phyloP scores from a whole-genome alignment of 2,797 vertebrate genomes.

The Ctenopoma multispine region DNA sequence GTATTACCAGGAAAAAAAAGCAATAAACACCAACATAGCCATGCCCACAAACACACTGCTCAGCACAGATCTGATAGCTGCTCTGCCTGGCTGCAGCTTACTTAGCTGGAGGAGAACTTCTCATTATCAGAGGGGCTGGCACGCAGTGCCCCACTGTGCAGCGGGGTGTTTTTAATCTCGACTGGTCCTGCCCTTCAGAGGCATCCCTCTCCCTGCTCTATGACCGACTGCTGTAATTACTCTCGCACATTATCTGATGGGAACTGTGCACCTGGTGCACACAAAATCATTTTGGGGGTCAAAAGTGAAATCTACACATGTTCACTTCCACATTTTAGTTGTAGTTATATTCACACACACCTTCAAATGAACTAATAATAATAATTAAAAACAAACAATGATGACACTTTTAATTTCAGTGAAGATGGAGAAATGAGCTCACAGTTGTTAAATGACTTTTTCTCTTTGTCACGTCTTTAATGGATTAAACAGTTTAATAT shows the following conservation, averaged over 20 bases:
- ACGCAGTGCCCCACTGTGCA: conserved; percentile 24
- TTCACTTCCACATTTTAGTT: conserved; percentile 6
- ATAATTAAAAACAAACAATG: background rate
- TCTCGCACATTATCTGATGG: conserved; percentile 50
- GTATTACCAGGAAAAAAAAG: conserved; percentile 62
- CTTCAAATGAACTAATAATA: background rate
- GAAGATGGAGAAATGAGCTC: background rate
- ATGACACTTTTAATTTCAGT: background rate
- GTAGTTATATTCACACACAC: background rate
- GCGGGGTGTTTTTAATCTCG: conserved; percentile 59
- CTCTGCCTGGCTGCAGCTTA: conserved; percentile 54
- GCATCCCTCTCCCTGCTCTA: conserved; percentile 44
- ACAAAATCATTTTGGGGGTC: conserved; percentile 7
- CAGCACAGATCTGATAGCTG: conserved; percentile 66
- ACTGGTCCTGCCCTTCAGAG: conserved; percentile 54
- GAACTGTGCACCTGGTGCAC: conserved; percentile 33
- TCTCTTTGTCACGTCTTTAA: conserved; percentile 4
- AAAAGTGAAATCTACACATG: conserved; percentile 18
- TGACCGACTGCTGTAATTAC: conserved; percentile 62
- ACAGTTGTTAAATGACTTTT: background rate
- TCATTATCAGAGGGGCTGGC: conserved; percentile 60
- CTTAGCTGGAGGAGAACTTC: conserved; percentile 66
- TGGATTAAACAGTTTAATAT: conserved; percentile 10
- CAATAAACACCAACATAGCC: conserved; percentile 66
- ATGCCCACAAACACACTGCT: conserved; percentile 48